Conservation (phyloP, 2,888 invertebrate species). For the Ormyrus nitidulus region DNA sequence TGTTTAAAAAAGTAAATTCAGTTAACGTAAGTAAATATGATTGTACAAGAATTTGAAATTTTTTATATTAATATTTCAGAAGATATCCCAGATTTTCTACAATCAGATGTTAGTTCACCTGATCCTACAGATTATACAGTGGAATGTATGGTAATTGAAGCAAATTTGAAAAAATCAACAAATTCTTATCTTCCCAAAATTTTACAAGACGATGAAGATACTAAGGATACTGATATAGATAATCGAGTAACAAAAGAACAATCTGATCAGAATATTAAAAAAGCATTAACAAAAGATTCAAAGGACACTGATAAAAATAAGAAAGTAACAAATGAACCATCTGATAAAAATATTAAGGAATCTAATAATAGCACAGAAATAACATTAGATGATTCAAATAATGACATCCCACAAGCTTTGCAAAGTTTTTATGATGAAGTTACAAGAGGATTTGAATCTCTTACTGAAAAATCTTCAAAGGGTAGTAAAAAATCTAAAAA, state of each 20-base stretch:
- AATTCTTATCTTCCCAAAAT: constrained; percentile 43
- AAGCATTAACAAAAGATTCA: not conserved
- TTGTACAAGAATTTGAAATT: not conserved
- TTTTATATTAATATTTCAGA: not conserved
- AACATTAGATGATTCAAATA: constrained; percentile 3
- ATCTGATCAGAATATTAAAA: not conserved
- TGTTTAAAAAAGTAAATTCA: not conserved
- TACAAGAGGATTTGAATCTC: constrained; percentile 17
- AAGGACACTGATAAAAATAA: not conserved
- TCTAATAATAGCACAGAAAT: not conserved
- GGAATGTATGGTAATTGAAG: constrained; percentile 52
- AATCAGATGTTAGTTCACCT: constrained; percentile 31
- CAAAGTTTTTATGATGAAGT: constrained; percentile 50
- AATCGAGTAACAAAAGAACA: not conserved
- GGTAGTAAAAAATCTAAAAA: constrained; percentile 13
- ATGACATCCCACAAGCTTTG: constrained; percentile 40
- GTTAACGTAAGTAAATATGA: constrained; percentile 13
- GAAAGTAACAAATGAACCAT: not conserved
- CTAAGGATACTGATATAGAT: not conserved
- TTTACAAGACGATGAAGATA: constrained; percentile 29
- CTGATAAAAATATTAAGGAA: not conserved
- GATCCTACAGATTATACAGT: too few relatives aligned
- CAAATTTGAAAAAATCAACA: constrained; percentile 39
- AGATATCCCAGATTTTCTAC: not conserved
- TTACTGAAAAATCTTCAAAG: constrained; percentile 9